Conservation (phyloP, 2,797 vertebrate species). For the Ataeniobius toweri region DNA sequence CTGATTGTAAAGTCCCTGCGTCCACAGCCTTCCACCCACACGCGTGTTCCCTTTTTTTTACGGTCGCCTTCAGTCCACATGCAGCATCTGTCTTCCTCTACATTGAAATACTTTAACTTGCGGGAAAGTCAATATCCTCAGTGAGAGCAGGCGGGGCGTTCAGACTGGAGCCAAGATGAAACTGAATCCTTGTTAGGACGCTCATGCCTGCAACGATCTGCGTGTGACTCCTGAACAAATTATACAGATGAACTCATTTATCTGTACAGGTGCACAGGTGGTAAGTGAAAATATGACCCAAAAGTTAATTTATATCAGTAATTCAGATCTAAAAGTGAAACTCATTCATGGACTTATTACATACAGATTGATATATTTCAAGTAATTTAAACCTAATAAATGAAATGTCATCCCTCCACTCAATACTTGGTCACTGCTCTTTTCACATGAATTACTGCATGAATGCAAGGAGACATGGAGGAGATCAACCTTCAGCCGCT, state of each 20-base stretch:
- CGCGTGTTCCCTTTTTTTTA: conserved; percentile 71
- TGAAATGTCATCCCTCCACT: not conserved
- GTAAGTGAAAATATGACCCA: not conserved
- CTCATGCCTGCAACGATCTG: conserved; percentile 45
- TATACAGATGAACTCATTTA: not conserved
- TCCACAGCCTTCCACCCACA: conserved; percentile 75
- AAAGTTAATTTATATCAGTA: not conserved
- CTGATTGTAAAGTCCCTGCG: conserved; percentile 67
- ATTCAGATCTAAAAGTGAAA: not conserved
- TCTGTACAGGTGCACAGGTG: not conserved
- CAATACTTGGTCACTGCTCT: no score
- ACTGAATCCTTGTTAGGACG: conserved; percentile 67
- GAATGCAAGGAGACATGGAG: not conserved
- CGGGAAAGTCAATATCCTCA: conserved; percentile 74
- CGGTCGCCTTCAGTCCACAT: conserved; percentile 69
- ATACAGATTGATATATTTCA: not conserved
- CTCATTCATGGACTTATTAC: not conserved
- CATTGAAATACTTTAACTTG: conserved; percentile 81
- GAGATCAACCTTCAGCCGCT: no score
- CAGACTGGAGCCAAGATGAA: conserved; percentile 67
- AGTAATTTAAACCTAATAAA: not conserved
- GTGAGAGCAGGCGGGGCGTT: conserved; percentile 73
- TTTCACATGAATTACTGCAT: not conserved
- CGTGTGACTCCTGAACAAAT: conserved; percentile 32
- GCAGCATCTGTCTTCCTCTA: conserved; percentile 72